Base-by-base conservation (phyloP, 1,140 invertebrate species). In the Brachionus sp. region DNA sequence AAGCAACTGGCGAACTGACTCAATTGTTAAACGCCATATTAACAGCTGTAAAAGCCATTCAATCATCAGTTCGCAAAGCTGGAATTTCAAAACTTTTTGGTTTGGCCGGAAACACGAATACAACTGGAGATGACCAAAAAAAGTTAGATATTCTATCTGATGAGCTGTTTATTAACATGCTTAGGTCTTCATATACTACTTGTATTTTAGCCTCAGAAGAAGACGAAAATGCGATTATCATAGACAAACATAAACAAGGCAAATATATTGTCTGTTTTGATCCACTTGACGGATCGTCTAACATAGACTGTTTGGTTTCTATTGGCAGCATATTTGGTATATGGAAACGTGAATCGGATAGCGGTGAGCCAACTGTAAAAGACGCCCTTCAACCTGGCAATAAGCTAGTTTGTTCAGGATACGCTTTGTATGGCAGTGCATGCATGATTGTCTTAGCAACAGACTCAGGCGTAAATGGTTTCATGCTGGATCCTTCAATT, bases 251-350 rank as follows among this genome's bases (percentile, higher is more conserved):
- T 86, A 92, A 93, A 95, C 90, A 87, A 62, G 57, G 37, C 44
- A 99, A 99, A 90, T 99, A 99, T 87, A 93, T 99, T 82, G 96
- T 99, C 0, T 96, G 94, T 85, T 99, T 99, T 90, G 98, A 99
- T 90, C 98, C 98, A 0, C 89, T 99, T 62, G 98, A 99, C 90
- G 97, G 98, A 5, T 98, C 97, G 0, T 99, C 97, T 0, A 99
- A 99, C 87, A 99, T 99, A 85, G 98, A 99, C 87, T 99, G 97
- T 87, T 91, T 99, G 1, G 96, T 97, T 0, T 98, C 97, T 0
- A 97, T 99, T 84, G 97, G 98, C 35, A 98, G 97, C 2, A 99
- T 99, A 86, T 99, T 99, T 88, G 92, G 93, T 12, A 96, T 99
- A 85, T 98, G 94, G 88, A 94, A 92, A 91, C 95, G 90, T 85